Evolutionary conservation across 2,888 invertebrate genomes (phyloP).

Genomic region (Pseudeuparius sepicola): DNA sequence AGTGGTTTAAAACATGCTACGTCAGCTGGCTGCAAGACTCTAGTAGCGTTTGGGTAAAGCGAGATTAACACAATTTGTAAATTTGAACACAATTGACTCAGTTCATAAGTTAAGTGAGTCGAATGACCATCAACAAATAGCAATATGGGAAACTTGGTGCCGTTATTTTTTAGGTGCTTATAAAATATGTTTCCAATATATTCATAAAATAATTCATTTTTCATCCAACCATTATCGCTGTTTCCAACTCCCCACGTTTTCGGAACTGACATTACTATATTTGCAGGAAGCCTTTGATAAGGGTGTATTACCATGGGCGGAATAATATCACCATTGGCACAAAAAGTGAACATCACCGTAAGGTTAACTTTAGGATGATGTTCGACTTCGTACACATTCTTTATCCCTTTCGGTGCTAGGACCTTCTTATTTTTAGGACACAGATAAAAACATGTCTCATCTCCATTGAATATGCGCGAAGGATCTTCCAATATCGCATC

Average conservation of each 20-base stretch:
- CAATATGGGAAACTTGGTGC: conserved; percentile 12
- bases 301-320: too few relatives aligned
- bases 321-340: conserved; percentile 9
- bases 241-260: conserved; percentile 12
- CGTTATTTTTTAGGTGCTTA: conserved; percentile 11
- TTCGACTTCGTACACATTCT: conserved; percentile 14
- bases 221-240: conserved; percentile 22
- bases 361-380: conserved; percentile 9
- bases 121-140: conserved; percentile 18
- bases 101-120: conserved; percentile 11
- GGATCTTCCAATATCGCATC: conserved; percentile 23
- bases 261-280: conserved; percentile 10
- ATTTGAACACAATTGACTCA: conserved; percentile 16
- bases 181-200: conserved; percentile 17
- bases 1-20: conserved; percentile 25
- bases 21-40: conserved; percentile 21
- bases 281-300: conserved; percentile 7
- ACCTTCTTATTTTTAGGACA: conserved; percentile 11
- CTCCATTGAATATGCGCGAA: conserved; percentile 26
- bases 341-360: conserved; percentile 16
- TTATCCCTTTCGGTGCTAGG: conserved; percentile 7
- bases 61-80: conserved; percentile 24
- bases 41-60: conserved; percentile 27
- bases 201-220: conserved; percentile 16
- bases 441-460: too few relatives aligned